Base-by-base conservation (phyloP, 2,888 invertebrate species). In the Cotesia congregata region DNA sequence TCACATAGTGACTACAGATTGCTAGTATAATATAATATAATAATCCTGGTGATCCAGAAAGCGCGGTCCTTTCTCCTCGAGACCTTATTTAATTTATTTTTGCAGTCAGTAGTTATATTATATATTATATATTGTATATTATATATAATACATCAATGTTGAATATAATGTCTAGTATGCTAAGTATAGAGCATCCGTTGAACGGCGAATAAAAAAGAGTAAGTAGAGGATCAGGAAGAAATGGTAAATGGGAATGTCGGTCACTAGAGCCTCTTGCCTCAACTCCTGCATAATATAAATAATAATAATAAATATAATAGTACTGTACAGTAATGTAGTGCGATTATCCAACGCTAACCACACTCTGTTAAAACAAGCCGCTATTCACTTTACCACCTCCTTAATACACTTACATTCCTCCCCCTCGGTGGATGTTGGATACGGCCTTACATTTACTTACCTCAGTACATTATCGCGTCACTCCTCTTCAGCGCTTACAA, bases 191-290 rank as follows among this genome's bases (percentile, higher is more conserved):
- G 82, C 83, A 82, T 81, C 80, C 82, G 81, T 80, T 77, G 79
- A 50, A 12, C 82, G 81, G 80, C 77, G 79, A 50, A 12, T 50
- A 50, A 12, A 50, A 12, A 7, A 50, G 50, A 81, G 80, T 30
- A 30, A 30, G 30, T 30, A 78, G 78, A 83, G 81, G 79, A 82
- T 80, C 83, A 82, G 83, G 82, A 84, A 85, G 84, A 82, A 50
- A 83, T 83, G 82, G 82, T 78, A 79, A 30, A 79, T 80, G 82
- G 81, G 85, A 86, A 86, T 86, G 83, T 86, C 86, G 86, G 86
- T 86, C 86, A 86, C 83, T 85, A 83, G 86, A 85, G 83, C 86
- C 84, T 82, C 82, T 78, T 79, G 72, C 41, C 72, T 76, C 65
- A 30, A 20, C 64, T 40, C 62, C 38, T 65, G 30, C 60, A 59